A percentile compares a stretch with the other conserved stretches of the same genome.
Conservation (phyloP, 2,888 invertebrate species). For the Standfussiana lucernea region DNA sequence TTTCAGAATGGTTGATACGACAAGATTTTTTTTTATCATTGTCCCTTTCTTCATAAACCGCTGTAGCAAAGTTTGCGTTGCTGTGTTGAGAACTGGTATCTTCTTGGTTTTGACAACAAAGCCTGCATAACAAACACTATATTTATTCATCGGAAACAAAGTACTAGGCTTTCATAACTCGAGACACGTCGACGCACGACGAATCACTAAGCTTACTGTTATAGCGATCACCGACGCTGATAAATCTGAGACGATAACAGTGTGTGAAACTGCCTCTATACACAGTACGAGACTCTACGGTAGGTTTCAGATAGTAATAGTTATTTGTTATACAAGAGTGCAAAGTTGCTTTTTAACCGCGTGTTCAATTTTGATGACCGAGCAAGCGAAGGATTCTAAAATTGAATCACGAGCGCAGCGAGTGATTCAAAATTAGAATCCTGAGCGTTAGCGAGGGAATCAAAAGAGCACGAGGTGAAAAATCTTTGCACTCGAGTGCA, state of each 20-base stretch:
- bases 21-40: background rate
- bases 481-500: too few relatives aligned
- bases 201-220: conserved; percentile 71
- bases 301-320: background rate
- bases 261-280: conserved; percentile 39
- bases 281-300: conserved; percentile 5
- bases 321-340: too few relatives aligned
- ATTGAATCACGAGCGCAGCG: too few relatives aligned
- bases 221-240: conserved; percentile 71
- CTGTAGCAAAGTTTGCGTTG: background rate
- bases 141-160: conserved; percentile 19
- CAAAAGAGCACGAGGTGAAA: too few relatives aligned
- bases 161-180: conserved; percentile 50
- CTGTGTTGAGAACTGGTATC: background rate
- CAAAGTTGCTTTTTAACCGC: too few relatives aligned
- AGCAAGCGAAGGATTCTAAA: too few relatives aligned
- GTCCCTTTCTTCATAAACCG: background rate
- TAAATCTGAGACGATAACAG: conserved; percentile 72
- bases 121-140: background rate
- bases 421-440: too few relatives aligned
- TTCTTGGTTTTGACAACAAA: background rate
- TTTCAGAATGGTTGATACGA: background rate
- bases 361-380: too few relatives aligned
- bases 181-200: conserved; percentile 56
- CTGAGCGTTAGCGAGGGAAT: too few relatives aligned